Evolutionary conservation across 1,140 invertebrate species (phyloP).

Genomic region (Drosophila rhopaloa): DNA sequence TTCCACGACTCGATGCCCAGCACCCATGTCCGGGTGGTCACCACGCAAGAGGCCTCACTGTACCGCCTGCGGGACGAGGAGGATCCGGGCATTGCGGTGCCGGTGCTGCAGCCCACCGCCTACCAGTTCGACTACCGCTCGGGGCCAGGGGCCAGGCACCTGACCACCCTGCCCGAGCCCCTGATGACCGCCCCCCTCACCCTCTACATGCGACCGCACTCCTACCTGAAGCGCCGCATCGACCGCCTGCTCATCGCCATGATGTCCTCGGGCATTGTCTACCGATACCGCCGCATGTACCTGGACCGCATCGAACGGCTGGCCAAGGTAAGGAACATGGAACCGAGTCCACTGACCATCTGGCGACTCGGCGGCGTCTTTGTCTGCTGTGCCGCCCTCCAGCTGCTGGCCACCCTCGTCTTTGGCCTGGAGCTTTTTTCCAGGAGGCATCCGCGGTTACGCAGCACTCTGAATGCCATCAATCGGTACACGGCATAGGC

Average conservation of each 20-base stretch:
- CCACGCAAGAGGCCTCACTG: background rate
- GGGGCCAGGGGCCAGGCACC: constrained; percentile 8
- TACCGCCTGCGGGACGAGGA: constrained; percentile 38
- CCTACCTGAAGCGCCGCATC: constrained; percentile 56
- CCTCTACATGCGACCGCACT: constrained; percentile 76
- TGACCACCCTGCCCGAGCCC: constrained; percentile 41
- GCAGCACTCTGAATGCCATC: constrained; percentile 17
- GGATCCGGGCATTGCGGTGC: constrained; percentile 41
- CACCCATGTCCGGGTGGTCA: background rate
- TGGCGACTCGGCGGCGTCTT: constrained; percentile 62
- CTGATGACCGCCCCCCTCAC: constrained; percentile 67
- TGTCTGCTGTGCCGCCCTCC: constrained; percentile 17
- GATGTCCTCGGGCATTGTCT: constrained; percentile 64
- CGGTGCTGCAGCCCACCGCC: constrained; percentile 50
- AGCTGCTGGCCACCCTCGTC: constrained; percentile 44
- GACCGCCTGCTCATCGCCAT: constrained; percentile 63
- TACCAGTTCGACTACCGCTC: constrained; percentile 41
- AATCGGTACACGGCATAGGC: constrained; percentile 38
- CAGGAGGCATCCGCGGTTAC: background rate
- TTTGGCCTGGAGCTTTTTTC: constrained; percentile 54
- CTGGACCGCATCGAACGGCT: constrained; percentile 52
- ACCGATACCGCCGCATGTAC: constrained; percentile 55
- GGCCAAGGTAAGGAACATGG: constrained; percentile 9
- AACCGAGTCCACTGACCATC: constrained; percentile 48
- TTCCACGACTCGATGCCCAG: constrained; percentile 37